Conservation (phyloP, 2,888 invertebrate species). For the Dryobotodes eremita region DNA sequence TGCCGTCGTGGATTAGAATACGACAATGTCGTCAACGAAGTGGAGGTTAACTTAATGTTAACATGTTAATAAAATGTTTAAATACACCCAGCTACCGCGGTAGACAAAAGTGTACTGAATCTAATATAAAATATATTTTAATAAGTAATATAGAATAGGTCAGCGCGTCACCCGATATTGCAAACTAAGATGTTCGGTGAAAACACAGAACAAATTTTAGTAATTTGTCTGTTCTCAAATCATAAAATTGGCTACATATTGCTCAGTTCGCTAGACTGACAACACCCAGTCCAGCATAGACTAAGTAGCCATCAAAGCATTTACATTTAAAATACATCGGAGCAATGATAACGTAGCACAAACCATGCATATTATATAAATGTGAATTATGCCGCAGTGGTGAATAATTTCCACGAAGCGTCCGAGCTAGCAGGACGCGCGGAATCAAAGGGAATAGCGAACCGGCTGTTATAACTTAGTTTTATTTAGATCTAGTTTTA, state of each 20-base stretch:
- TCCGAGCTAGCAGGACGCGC: neutral
- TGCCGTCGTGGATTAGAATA: too few relatives aligned
- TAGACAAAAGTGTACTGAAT: too few relatives aligned
- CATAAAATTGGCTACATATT: neutral
- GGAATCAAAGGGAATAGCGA: constrained; percentile 23
- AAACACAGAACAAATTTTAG: neutral
- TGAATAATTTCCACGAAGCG: constrained; percentile 15
- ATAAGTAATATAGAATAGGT: neutral
- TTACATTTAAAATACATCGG: constrained; percentile 31
- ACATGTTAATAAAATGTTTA: too few relatives aligned
- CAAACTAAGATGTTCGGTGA: neutral
- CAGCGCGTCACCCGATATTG: too few relatives aligned
- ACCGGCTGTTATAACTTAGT: neutral
- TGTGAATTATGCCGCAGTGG: constrained; percentile 2
- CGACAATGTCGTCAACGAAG: too few relatives aligned
- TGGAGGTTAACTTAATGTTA: too few relatives aligned
- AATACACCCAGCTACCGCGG: too few relatives aligned
- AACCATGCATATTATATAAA: constrained; percentile 42
- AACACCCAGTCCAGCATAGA: neutral
- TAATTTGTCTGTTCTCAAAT: neutral
- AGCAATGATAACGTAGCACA: constrained; percentile 12
- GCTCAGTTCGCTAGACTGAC: neutral
- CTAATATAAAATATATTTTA: too few relatives aligned
- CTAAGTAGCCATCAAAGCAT: constrained; percentile 7
- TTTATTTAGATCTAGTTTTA: constrained; percentile 5